Conservation (phyloP, 2,888 invertebrate genomes). For the Urechis unicinctus region DNA sequence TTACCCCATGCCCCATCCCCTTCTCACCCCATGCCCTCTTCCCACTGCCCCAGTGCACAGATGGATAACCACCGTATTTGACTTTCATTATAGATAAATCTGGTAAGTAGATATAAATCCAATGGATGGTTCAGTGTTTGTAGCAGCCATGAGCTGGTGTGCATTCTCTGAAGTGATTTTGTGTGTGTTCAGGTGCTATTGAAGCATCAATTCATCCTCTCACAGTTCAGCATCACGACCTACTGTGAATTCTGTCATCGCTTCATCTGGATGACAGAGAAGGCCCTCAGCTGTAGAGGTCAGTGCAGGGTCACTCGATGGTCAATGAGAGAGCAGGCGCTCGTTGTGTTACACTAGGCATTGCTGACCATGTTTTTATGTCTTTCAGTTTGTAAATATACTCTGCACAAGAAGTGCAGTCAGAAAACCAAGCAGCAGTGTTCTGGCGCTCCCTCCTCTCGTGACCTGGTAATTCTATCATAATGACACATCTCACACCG, state of each 20-base stretch:
- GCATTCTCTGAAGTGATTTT: too few relatives aligned
- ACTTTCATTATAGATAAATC: too few relatives aligned
- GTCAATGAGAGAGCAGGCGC: background rate
- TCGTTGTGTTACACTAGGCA: background rate
- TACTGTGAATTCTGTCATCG: slow-evolving; percentile 89
- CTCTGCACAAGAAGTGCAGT: slow-evolving; percentile 88
- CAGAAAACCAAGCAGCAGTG: too few relatives aligned
- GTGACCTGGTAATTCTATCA: background rate
- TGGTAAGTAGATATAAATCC: background rate
- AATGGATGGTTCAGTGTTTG: too few relatives aligned
- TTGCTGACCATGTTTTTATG: background rate
- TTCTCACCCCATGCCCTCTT: too few relatives aligned
- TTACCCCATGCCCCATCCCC: too few relatives aligned
- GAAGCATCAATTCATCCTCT: slow-evolving; percentile 78
- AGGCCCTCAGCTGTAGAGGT: slow-evolving; percentile 71
- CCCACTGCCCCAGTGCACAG: too few relatives aligned
- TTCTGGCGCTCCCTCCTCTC: too few relatives aligned
- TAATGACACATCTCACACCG: background rate
- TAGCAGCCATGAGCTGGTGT: too few relatives aligned
- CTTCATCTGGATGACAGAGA: slow-evolving; percentile 92
- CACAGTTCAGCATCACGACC: slow-evolving; percentile 91
- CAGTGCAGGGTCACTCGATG: slow-evolving; percentile 42
- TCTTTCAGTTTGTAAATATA: slow-evolving; percentile 71
- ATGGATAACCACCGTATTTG: too few relatives aligned
- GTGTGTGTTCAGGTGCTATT: slow-evolving; percentile 57